Evolutionary conservation across 2,888 invertebrate species (phyloP).

Genomic region (Cryptosula pallasiana): DNA sequence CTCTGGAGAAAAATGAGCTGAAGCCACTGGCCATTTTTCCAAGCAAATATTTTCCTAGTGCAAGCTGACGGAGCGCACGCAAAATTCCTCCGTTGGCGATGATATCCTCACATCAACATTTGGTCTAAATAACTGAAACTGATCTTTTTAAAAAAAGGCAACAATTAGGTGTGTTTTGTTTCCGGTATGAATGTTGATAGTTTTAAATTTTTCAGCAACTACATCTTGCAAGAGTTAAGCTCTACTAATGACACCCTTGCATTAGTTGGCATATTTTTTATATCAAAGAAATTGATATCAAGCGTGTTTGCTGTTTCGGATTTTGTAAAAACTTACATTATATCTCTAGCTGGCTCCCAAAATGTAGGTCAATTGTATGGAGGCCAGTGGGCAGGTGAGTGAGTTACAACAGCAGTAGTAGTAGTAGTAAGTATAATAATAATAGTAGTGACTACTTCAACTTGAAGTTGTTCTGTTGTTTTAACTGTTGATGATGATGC

Average conservation of each 20-base stretch:
- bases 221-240: conserved; percentile 32
- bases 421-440: too few species aligned
- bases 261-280: conserved; percentile 39
- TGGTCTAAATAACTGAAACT: not conserved
- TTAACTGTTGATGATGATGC: too few species aligned
- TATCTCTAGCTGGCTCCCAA: conserved; percentile 24
- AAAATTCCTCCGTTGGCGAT: too few species aligned
- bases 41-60: too few species aligned
- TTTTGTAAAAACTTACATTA: not conserved
- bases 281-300: conserved; percentile 32
- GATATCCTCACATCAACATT: too few species aligned
- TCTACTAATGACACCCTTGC: conserved; percentile 38
- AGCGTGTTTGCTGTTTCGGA: not conserved
- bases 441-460: too few species aligned
- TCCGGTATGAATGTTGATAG: conserved; percentile 35
- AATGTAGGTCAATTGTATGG: conserved; percentile 58
- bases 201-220: conserved; percentile 39
- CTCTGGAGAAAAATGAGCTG: conserved; percentile 28
- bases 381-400: conserved; percentile 83
- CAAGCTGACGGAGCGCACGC: too few species aligned
- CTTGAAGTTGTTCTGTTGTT: too few species aligned
- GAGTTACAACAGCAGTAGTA: too few species aligned
- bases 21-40: conserved; percentile 23
- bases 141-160: not conserved
- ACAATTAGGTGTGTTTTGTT: conserved; percentile 3